Percentiles rank a stretch among this genome's conserved stretches.
Conservation (phyloP, 2,888 invertebrate species). For the Melanchra persicariae region DNA sequence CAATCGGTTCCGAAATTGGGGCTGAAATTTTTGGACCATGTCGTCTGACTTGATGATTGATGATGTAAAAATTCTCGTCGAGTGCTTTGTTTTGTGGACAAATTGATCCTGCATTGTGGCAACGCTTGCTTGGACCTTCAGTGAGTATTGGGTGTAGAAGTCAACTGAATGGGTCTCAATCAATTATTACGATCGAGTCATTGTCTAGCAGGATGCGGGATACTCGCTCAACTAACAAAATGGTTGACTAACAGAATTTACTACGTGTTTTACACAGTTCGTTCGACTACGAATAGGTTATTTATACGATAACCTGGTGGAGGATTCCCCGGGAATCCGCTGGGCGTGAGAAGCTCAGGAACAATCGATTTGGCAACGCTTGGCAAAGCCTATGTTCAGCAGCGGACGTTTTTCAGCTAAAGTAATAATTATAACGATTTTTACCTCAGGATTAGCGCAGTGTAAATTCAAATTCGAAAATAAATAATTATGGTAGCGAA, state of each 20-base stretch:
- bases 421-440: background rate
- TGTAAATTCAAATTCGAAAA: background rate
- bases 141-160: slow-evolving; percentile 5
- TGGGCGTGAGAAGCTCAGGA: background rate
- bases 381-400: background rate
- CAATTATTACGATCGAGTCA: slow-evolving; percentile 52
- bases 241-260: background rate
- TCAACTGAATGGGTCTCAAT: slow-evolving; percentile 35
- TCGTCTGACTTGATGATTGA: slow-evolving; percentile 13
- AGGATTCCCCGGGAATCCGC: background rate
- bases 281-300: background rate
- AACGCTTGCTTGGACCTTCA: background rate
- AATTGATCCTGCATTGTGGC: background rate
- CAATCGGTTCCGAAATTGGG: background rate
- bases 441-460: background rate
- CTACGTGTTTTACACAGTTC: background rate
- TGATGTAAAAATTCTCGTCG: background rate
- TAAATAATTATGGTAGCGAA: background rate
- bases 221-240: slow-evolving; percentile 26
- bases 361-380: background rate
- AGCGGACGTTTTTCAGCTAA: background rate
- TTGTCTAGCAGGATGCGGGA: slow-evolving; percentile 63
- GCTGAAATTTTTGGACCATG: background rate
- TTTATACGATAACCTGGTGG: background rate
- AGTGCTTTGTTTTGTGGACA: slow-evolving; percentile 6